phyloP scores from a whole-genome alignment of 1,140 invertebrate species.

The Sipha flava region DNA sequence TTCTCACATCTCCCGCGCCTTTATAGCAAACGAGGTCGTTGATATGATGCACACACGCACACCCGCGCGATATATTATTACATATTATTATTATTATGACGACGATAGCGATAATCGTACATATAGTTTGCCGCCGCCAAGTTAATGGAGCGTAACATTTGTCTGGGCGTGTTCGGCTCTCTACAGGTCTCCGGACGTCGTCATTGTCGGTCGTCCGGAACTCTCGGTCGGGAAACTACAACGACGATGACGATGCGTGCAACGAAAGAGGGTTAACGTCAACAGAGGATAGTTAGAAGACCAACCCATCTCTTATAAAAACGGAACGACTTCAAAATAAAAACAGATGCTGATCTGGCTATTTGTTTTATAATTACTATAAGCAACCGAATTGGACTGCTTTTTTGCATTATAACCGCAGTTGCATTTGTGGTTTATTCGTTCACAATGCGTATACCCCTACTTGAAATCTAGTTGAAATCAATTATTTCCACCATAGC shows the following conservation, averaged over 20 bases:
- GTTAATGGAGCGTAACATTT: conserved; percentile 27
- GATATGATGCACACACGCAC: neutral
- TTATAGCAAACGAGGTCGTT: neutral
- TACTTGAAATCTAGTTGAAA: neutral
- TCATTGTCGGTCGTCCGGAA: neutral
- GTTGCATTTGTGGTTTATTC: neutral
- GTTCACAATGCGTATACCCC: neutral
- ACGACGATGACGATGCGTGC: neutral
- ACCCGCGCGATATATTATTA: neutral
- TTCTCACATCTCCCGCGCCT: neutral
- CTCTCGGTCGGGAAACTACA: neutral
- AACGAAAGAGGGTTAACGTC: neutral
- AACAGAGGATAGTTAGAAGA: neutral
- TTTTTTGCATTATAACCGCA: neutral
- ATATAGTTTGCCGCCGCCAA: neutral
- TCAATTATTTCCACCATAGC: neutral
- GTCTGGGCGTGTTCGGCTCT: conserved; percentile 5
- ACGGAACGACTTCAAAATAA: neutral
- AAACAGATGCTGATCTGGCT: neutral
- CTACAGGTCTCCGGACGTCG: neutral
- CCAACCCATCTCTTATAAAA: neutral
- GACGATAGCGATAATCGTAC: neutral
- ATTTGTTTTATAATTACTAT: neutral
- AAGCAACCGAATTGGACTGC: neutral
- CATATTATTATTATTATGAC: neutral